Evolutionary conservation across 2,797 vertebrate species (phyloP).

Genomic region (Microhierax caerulescens): DNA sequence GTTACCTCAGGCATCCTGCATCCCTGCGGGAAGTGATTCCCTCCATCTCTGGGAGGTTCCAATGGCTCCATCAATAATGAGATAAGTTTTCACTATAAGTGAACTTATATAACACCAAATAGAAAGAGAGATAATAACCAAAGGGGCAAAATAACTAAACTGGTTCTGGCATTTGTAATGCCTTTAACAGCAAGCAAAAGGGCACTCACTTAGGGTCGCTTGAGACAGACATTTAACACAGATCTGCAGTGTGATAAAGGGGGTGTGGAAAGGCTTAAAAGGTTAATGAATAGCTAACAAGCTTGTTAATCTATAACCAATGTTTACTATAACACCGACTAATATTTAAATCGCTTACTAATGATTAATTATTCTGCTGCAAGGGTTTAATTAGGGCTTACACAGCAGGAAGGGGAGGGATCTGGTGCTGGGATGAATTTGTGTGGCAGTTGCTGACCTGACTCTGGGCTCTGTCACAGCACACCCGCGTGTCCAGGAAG

Average conservation of each 20-base stretch:
- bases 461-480: not conserved
- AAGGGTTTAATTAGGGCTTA: slow-evolving; percentile 24
- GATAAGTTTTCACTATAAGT: not conserved
- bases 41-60: not conserved
- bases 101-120: not conserved
- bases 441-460: fast-evolving
- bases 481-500: fast-evolving
- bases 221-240: not conserved
- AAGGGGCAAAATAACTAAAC: not conserved
- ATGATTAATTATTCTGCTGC: slow-evolving; percentile 22
- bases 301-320: not conserved
- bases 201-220: not conserved
- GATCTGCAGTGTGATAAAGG: not conserved
- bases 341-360: slow-evolving; percentile 19
- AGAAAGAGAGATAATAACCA: not conserved
- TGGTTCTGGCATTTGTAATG: not conserved
- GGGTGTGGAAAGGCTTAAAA: not conserved
- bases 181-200: not conserved
- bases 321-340: slow-evolving; percentile 26
- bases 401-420: not conserved
- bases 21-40: not conserved
- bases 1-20: not conserved
- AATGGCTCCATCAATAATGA: not conserved
- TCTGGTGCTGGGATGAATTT: not conserved
- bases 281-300: not conserved